Conservation (phyloP, 2,113 vertebrate genomes). For the Spea multiplicata region DNA sequence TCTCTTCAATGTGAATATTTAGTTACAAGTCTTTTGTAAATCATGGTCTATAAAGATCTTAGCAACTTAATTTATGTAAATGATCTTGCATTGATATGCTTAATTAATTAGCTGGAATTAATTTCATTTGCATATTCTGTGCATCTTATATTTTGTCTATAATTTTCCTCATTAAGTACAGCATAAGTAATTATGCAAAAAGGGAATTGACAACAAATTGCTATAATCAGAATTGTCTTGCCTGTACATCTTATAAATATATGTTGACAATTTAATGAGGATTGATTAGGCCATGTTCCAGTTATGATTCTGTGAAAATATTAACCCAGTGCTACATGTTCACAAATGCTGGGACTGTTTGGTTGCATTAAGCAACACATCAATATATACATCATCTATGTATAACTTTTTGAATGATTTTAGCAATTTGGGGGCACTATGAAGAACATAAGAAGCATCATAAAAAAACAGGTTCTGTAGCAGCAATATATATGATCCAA, state of each 20-base stretch:
- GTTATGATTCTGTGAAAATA: conserved; percentile 27
- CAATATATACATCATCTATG: conserved; percentile 5
- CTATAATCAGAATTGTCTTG: conserved; percentile 22
- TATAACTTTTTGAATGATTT: neutral
- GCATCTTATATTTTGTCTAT: conserved; percentile 51
- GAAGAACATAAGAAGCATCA: no score
- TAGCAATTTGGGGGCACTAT: no score
- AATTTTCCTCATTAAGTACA: conserved; percentile 54
- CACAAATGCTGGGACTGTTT: neutral
- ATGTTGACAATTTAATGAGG: conserved; percentile 46
- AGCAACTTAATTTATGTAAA: conserved; percentile 52
- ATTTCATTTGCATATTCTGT: conserved; percentile 52
- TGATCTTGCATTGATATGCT: conserved; percentile 49
- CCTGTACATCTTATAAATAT: conserved; percentile 38
- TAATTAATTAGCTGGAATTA: conserved; percentile 56
- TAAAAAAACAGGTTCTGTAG: no score
- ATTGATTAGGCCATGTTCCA: conserved; percentile 5
- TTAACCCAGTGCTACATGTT: neutral
- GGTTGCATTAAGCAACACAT: neutral
- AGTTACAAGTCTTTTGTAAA: neutral
- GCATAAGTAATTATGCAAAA: conserved; percentile 49
- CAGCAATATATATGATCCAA: no score
- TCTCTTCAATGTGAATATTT: no score
- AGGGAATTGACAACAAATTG: conserved; percentile 50
- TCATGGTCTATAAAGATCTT: conserved; percentile 34